Conservation (phyloP, 1,140 invertebrate species). For the Cydia amplana region DNA sequence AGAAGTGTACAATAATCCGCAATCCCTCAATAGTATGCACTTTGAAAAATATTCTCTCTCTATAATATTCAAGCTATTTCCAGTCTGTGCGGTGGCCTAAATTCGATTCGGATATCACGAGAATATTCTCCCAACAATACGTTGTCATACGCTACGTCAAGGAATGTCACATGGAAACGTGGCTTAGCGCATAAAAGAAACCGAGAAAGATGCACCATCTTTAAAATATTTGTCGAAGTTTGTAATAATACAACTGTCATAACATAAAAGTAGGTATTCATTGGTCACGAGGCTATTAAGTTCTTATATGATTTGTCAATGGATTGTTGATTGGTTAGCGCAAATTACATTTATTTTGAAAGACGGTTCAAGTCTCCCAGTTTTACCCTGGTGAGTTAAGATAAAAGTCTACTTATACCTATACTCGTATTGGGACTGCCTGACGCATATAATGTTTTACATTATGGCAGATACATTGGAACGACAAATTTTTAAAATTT, state of each 20-base stretch:
- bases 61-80: background rate
- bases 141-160: background rate
- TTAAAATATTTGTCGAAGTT: background rate
- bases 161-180: background rate
- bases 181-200: background rate
- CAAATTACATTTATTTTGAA: too few species aligned
- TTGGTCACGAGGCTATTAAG: too few species aligned
- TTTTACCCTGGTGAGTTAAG: too few species aligned
- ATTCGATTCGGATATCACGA: background rate
- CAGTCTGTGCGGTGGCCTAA: constrained; percentile 6
- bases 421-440: too few species aligned
- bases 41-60: background rate
- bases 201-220: background rate
- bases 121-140: constrained; percentile 4
- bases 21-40: background rate
- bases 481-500: too few species aligned
- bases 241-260: background rate
- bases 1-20: background rate
- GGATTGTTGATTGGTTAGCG: too few species aligned
- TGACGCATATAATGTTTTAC: too few species aligned
- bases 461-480: too few species aligned
- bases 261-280: too few species aligned
- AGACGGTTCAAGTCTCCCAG: too few species aligned
- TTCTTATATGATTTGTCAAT: too few species aligned
- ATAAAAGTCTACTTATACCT: too few species aligned